These are phyloP conservation scores for Eilema caniola DNA, from an alignment of 2,888 invertebrate genomes.

Conservation along the genomic window DNA sequence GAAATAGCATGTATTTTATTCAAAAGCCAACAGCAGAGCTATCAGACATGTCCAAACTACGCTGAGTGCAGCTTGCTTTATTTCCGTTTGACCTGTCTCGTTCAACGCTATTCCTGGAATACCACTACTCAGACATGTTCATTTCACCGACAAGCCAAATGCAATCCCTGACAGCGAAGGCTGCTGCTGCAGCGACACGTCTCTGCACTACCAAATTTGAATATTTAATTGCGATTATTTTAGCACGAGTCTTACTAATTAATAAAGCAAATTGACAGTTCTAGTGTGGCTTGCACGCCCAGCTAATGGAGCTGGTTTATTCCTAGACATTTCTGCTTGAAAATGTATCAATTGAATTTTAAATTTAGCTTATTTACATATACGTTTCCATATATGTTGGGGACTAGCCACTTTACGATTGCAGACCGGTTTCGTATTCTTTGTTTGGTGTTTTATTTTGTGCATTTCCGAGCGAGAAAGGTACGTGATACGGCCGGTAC, in stretches of 20 bases:
- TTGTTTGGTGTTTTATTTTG: conserved; percentile 77
- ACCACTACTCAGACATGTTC: conserved; percentile 79
- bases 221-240: conserved; percentile 82
- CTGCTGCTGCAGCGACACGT: conserved; percentile 75
- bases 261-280: conserved; percentile 75
- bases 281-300: conserved; percentile 57
- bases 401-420: conserved; percentile 72
- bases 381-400: conserved; percentile 49
- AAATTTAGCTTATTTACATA: conserved; percentile 70
- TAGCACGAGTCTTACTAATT: conserved; percentile 71
- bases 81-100: conserved; percentile 84
- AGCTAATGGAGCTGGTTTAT: conserved; percentile 68
- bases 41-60: conserved; percentile 84
- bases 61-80: conserved; percentile 82
- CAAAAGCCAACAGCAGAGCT: conserved; percentile 77
- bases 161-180: conserved; percentile 75
- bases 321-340: conserved; percentile 58
- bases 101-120: conserved; percentile 80
- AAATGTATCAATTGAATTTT: conserved; percentile 71
- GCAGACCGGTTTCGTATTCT: conserved; percentile 72
- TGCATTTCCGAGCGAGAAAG: conserved; percentile 70
- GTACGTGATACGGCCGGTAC: conserved; percentile 72
- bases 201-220: conserved; percentile 82
- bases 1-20: conserved; percentile 79
- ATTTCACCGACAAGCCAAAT: conserved; percentile 79